Percentiles rank a stretch among this genome's conserved stretches.
These are phyloP conservation scores for Harpagifer antarcticus DNA, from an alignment of 2,797 vertebrate genomes.

Conservation along the genomic window DNA sequence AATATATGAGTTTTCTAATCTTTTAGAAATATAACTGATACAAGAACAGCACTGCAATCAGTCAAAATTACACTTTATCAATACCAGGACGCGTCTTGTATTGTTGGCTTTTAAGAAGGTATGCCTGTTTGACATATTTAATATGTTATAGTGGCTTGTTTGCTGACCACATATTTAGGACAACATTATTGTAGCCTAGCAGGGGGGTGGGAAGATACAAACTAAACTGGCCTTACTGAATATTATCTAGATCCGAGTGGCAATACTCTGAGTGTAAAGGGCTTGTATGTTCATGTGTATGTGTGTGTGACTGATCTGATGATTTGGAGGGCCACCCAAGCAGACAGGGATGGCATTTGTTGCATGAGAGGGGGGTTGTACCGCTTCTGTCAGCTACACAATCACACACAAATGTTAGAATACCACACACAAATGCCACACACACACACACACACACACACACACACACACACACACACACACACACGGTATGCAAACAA, in stretches of 20 bases:
- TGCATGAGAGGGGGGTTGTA: constrained; percentile 73
- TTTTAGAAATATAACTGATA: background rate
- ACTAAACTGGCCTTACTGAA: constrained; percentile 53
- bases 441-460: background rate
- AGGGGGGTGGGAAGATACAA: too few relatives aligned
- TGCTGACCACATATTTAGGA: background rate
- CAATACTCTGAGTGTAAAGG: constrained; percentile 19
- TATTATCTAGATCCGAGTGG: constrained; percentile 38
- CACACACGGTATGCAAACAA: constrained; percentile 66
- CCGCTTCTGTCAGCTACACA: constrained; percentile 62
- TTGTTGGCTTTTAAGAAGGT: background rate
- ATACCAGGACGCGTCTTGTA: background rate
- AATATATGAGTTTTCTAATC: background rate
- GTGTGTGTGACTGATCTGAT: constrained; percentile 71
- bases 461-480: background rate
- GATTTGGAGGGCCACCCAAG: constrained; percentile 75
- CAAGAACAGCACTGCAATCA: background rate
- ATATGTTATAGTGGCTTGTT: background rate
- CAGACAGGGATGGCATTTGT: constrained; percentile 84
- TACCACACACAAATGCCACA: constrained; percentile 40
- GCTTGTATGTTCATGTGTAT: constrained; percentile 19
- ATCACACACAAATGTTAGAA: constrained; percentile 25
- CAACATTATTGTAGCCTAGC: background rate
- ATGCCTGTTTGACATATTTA: background rate
- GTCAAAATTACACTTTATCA: constrained; percentile 4